These are phyloP conservation scores for Myiotriccus ornatus DNA, from an alignment of 2,797 vertebrate genomes.

Conservation along the genomic window DNA sequence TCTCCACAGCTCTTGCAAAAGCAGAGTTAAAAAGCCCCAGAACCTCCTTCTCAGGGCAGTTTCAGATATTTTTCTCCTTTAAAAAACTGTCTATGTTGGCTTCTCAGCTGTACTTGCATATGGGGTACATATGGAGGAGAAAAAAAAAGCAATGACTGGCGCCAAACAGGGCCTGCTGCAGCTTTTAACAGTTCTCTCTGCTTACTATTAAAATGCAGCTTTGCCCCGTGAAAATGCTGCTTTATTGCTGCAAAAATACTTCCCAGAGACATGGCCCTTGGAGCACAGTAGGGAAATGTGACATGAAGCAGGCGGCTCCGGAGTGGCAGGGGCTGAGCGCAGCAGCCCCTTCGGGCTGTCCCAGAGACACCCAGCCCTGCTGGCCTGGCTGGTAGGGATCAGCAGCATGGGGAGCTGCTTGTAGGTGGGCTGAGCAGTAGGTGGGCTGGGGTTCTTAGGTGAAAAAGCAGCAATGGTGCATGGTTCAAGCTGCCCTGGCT, in stretches of 20 bases:
- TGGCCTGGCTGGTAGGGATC: rapidly evolving
- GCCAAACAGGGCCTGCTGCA: constrained; percentile 20
- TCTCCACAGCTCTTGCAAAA: not conserved
- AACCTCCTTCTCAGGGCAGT: not conserved
- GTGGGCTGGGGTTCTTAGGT: rapidly evolving
- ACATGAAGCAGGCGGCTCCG: rapidly evolving
- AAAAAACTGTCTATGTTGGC: not conserved
- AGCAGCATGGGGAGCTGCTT: not conserved
- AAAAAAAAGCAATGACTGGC: constrained; percentile 12
- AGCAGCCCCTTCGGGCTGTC: not conserved
- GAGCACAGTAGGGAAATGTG: not conserved
- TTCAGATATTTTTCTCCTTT: not conserved
- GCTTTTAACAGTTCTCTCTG: constrained; percentile 39
- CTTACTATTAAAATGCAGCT: constrained; percentile 45
- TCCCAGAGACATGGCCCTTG: not conserved
- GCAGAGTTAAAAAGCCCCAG: not conserved
- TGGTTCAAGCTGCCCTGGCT: rapidly evolving
- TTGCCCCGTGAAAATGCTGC: constrained; percentile 26
- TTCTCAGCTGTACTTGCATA: constrained; percentile 48
- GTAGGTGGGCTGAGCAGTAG: not conserved
- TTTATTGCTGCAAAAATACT: constrained; percentile 35
- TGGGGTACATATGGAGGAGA: constrained; percentile 50
- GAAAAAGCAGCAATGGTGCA: not conserved
- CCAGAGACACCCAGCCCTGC: not conserved
- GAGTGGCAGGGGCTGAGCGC: not conserved